Evolutionary conservation across 2,113 vertebrate species (phyloP).

Genomic region (Amazona guildingii): DNA sequence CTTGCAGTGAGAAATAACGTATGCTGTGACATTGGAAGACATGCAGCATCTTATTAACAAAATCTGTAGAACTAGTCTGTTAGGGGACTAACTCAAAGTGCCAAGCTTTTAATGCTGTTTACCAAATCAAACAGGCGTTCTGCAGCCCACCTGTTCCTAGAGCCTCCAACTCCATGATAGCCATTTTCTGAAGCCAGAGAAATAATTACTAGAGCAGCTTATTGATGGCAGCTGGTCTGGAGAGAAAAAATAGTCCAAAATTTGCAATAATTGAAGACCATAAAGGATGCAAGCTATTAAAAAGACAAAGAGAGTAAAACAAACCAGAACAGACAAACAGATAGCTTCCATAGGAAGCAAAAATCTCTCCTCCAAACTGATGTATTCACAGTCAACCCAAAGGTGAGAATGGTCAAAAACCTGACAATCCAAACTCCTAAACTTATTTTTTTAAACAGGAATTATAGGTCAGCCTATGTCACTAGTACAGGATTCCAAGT

Average conservation of each 20-base stretch:
- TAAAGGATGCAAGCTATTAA: constrained; percentile 19
- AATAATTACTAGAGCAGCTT: constrained; percentile 59
- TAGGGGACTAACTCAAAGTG: constrained; percentile 25
- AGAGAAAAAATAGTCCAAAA: constrained; percentile 36
- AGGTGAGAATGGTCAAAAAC: accelerated
- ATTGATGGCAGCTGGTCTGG: constrained; percentile 59
- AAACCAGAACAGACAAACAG: background rate
- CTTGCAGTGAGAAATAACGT: background rate
- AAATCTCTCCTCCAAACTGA: background rate
- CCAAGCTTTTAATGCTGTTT: constrained; percentile 60
- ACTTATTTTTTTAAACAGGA: background rate
- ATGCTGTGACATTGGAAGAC: background rate
- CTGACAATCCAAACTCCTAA: background rate
- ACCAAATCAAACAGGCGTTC: constrained; percentile 63
- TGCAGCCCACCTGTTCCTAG: constrained; percentile 57
- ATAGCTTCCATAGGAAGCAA: background rate
- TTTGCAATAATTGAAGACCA: constrained; percentile 45
- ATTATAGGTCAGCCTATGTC: background rate
- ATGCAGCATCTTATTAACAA: constrained; percentile 22
- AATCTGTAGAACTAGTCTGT: constrained; percentile 13
- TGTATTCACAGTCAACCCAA: background rate
- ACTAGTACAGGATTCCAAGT: background rate
- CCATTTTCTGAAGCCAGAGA: constrained; percentile 50
- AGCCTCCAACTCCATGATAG: background rate
- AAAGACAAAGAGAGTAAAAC: constrained; percentile 34